Evolutionary conservation across 2,113 vertebrate genomes (phyloP), one percentile per base, ranked within the genome.

Genomic region (Oncorhynchus nerka): DNA sequence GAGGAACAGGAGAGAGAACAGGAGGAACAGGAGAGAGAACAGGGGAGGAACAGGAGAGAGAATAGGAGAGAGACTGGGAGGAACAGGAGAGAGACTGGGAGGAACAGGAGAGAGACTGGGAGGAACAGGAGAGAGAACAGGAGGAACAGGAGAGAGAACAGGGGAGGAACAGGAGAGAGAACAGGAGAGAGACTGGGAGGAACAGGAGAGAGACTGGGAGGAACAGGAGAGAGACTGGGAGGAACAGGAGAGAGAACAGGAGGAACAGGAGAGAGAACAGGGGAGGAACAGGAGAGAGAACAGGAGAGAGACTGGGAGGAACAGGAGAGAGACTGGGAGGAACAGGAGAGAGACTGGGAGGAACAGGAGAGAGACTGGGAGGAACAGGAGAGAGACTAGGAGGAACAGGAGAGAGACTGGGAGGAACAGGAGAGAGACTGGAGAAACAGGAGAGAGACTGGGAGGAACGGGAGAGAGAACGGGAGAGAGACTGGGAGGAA

Each of bases 111-210:
- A 28, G 26, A 26, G 26, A 26, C 1, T 26, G 26, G 26, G 26
- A 1, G 26, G 1, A 26, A 2, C 26, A 26, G 26, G 26, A 2
- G 26, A 26, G 26, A 28, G 26, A 28, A 2, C 2, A 2, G 26
- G 2, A 2, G 26, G 26, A 28, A 2, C 26, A 28, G 26, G 26
- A 28, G 26, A 28, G 26, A 26, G 2, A 26, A 2, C 2, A 1
- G 2, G 26, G 26, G 26, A 1, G 26, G 26, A 26, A 1, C 24
- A 26, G 24, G 24, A 26, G 24, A 26, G 24, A 26, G 78, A 24
- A 26, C 39, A 57, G 49, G 22, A 1, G 8, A 48, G 34, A 73
- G 64, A 75, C 98, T 99, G 81, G 74, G 74, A 73, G 78, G 13
- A 39, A 28, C 39, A 57, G 49, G 22, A 1, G 8, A 64, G 34